A percentile compares a stretch with the other conserved stretches of the same genome.
These are phyloP conservation scores for Patella caerulea DNA, from an alignment of 2,888 invertebrate species.

Conservation along the genomic window DNA sequence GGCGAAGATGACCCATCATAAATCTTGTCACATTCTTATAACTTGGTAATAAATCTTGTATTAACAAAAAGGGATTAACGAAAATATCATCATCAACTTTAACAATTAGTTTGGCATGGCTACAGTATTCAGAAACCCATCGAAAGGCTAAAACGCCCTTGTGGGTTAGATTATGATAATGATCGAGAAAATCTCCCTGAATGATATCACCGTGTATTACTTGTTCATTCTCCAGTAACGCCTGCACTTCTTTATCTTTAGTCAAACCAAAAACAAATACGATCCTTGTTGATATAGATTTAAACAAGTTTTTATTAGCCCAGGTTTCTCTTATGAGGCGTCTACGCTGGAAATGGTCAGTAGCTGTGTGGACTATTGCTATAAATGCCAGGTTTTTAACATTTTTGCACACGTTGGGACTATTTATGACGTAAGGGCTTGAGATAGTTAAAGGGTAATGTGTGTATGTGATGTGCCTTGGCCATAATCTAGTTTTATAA, in stretches of 20 bases:
- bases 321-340: constrained; percentile 55
- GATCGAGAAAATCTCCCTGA: constrained; percentile 57
- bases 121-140: constrained; percentile 58
- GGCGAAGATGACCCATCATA: constrained; percentile 51
- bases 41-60: constrained; percentile 44
- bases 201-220: constrained; percentile 53
- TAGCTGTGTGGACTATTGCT: constrained; percentile 53
- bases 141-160: constrained; percentile 57
- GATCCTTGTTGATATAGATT: constrained; percentile 41
- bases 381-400: constrained; percentile 44
- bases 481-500: too few relatives aligned
- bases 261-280: constrained; percentile 56
- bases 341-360: constrained; percentile 48
- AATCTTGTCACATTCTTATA: constrained; percentile 40
- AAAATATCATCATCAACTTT: constrained; percentile 64
- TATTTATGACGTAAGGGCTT: constrained; percentile 51
- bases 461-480: constrained; percentile 21
- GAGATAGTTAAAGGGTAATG: constrained; percentile 52
- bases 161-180: constrained; percentile 57
- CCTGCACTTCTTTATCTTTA: constrained; percentile 40
- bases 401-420: constrained; percentile 45
- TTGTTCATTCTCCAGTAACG: constrained; percentile 53
- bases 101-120: constrained; percentile 47
- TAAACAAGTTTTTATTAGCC: constrained; percentile 49
- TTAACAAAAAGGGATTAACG: constrained; percentile 54